Conservation (phyloP, 2,888 invertebrate species). For the Drosophila algonquin region DNA sequence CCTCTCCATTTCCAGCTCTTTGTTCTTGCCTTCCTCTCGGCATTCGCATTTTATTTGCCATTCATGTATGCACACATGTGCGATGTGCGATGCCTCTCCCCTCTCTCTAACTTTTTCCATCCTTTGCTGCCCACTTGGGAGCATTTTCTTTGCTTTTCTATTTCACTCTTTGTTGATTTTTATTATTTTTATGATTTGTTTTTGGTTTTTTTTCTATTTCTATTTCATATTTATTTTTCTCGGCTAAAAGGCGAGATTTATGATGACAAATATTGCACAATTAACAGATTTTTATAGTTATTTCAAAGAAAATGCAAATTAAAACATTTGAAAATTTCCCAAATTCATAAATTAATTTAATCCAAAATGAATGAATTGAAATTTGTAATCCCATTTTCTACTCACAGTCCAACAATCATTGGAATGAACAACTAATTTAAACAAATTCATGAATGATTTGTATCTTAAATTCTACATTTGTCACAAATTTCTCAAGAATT, state of each 20-base stretch:
- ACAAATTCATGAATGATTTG: neutral
- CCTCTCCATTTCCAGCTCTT: conserved; percentile 31
- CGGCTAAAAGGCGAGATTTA: conserved; percentile 18
- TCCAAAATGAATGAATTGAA: neutral
- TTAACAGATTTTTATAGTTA: neutral
- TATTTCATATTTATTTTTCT: conserved; percentile 42
- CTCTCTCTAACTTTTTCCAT: neutral
- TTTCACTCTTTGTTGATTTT: conserved; percentile 30
- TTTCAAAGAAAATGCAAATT: neutral
- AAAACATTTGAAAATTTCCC: neutral
- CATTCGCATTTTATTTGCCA: conserved; percentile 73
- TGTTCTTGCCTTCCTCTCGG: conserved; percentile 31
- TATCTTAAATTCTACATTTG: neutral
- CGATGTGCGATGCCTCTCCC: conserved; percentile 5
- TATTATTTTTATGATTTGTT: conserved; percentile 60
- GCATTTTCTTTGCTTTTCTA: conserved; percentile 17
- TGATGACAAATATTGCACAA: conserved; percentile 18
- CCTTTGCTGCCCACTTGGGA: conserved; percentile 55
- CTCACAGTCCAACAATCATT: no score
- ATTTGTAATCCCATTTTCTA: neutral
- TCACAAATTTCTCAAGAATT: neutral
- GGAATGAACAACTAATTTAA: no score
- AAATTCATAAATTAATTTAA: neutral
- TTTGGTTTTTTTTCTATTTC: conserved; percentile 15
- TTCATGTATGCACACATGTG: conserved; percentile 79